phyloP scores from a whole-genome alignment of 2,888 invertebrate genomes.

The Doris montereyensis region DNA sequence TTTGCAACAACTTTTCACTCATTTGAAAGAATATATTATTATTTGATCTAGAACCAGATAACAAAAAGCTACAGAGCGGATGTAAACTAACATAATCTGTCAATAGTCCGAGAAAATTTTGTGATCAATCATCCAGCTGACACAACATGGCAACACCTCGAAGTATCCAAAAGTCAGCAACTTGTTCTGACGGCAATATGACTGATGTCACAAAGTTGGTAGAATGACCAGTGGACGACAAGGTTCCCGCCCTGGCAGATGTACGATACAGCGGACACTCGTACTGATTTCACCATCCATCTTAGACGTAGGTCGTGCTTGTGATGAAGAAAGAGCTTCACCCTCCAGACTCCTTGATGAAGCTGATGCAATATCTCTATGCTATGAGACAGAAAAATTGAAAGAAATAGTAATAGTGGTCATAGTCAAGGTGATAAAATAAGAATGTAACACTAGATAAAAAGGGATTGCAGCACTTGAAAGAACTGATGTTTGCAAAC shows the following conservation, averaged over 20 bases:
- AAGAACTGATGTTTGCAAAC: too few relatives aligned
- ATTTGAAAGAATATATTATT: too few relatives aligned
- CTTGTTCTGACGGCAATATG: slow-evolving; percentile 61
- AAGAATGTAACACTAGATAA: too few relatives aligned
- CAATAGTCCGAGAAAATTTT: too few relatives aligned
- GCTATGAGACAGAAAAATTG: too few relatives aligned
- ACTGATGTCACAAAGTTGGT: slow-evolving; percentile 72
- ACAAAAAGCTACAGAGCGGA: too few relatives aligned
- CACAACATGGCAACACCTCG: slow-evolving; percentile 71
- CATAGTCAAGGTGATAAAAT: too few relatives aligned
- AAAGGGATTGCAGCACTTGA: too few relatives aligned
- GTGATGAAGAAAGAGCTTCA: not conserved
- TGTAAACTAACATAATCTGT: too few relatives aligned
- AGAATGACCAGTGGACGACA: slow-evolving; percentile 72
- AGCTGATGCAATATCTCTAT: not conserved
- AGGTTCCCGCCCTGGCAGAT: slow-evolving; percentile 69
- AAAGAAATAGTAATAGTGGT: too few relatives aligned
- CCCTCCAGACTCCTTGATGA: not conserved
- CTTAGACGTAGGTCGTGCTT: not conserved
- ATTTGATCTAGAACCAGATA: too few relatives aligned
- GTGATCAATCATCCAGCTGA: slow-evolving; percentile 64
- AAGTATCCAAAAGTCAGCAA: slow-evolving; percentile 69
- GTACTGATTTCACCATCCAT: slow-evolving; percentile 52
- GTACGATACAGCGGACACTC: slow-evolving; percentile 72
- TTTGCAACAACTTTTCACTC: too few relatives aligned